Evolutionary conservation across 2,113 vertebrate species (phyloP).

Genomic region (Nipponia nippon): DNA sequence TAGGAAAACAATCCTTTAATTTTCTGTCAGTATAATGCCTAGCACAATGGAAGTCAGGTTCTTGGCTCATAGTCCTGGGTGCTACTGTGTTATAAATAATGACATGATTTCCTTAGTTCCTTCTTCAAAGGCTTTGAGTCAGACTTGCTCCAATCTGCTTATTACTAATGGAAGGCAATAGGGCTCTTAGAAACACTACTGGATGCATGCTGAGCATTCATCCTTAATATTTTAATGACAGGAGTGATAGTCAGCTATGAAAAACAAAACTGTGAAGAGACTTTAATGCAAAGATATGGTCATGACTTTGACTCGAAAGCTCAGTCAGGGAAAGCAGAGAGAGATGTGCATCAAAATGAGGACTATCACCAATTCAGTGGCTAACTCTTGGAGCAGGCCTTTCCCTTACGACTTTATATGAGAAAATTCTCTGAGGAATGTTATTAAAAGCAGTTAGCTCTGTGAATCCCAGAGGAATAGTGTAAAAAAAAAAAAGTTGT

Average conservation of each 20-base stretch:
- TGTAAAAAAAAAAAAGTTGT: background rate
- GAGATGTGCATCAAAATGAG: background rate
- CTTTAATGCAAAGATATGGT: background rate
- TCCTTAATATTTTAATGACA: background rate
- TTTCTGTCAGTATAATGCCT: background rate
- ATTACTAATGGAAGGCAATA: background rate
- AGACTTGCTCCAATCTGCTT: background rate
- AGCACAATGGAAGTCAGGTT: background rate
- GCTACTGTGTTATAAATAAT: background rate
- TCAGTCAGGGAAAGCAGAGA: background rate
- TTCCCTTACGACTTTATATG: background rate
- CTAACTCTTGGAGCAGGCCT: background rate
- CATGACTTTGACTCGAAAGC: background rate
- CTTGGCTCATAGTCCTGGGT: background rate
- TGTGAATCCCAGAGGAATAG: background rate
- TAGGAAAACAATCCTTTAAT: background rate
- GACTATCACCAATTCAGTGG: background rate
- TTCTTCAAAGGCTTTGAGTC: background rate
- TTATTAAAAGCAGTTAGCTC: background rate
- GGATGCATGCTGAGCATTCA: background rate
- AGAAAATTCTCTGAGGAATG: background rate
- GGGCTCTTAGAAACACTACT: background rate
- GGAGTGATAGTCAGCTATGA: background rate
- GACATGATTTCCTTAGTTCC: background rate
- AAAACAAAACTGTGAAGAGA: background rate